Conservation (phyloP, 2,797 vertebrate species). For the Taeniopygia guttata region DNA sequence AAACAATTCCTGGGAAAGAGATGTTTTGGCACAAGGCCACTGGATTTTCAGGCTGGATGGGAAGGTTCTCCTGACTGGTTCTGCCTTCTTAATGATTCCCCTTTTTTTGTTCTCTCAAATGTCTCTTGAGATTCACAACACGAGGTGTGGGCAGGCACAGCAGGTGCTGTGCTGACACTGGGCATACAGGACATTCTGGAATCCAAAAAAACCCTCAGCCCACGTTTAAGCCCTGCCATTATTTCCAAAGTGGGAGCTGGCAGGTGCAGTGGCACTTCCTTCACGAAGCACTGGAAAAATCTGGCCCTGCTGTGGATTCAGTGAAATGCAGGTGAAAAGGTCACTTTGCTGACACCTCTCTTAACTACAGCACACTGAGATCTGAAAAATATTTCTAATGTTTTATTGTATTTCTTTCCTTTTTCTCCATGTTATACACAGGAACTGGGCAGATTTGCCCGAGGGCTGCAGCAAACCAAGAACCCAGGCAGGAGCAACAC, state of each 20-base stretch:
- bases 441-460: neutral
- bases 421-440: neutral
- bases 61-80: neutral
- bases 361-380: neutral
- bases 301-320: neutral
- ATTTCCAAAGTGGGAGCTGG: conserved; percentile 16
- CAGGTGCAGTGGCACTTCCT: neutral
- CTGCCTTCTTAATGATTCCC: neutral
- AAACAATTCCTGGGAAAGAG: neutral
- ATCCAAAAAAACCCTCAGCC: neutral
- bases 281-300: neutral
- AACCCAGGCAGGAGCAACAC: neutral
- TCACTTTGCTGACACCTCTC: neutral
- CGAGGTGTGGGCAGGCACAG: neutral
- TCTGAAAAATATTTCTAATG: neutral
- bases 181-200: neutral
- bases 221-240: neutral
- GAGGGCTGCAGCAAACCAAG: neutral
- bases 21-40: neutral
- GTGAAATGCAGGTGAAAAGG: neutral
- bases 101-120: neutral
- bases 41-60: neutral
- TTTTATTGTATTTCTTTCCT: neutral
- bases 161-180: neutral
- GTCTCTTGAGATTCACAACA: neutral